Conservation (phyloP, 2,797 vertebrate species). For the Coregonus ussuriensis region DNA sequence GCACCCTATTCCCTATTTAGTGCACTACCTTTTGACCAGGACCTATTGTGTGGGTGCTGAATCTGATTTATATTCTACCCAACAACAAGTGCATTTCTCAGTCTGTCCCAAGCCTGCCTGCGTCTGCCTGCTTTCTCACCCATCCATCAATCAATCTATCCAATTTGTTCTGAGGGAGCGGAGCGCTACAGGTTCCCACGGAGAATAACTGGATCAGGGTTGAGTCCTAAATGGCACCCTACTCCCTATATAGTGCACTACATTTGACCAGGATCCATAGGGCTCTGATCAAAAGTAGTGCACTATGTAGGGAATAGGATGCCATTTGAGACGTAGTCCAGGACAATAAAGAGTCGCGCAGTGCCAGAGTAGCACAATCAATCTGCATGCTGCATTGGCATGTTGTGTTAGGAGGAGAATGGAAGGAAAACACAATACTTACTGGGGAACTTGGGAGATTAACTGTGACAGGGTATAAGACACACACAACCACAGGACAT, state of each 20-base stretch:
- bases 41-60: slow-evolving; percentile 2
- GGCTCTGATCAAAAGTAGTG: not conserved
- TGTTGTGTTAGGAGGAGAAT: slow-evolving; percentile 41
- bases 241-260: no score
- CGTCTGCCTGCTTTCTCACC: slow-evolving; percentile 48
- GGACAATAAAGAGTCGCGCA: slow-evolving; percentile 8
- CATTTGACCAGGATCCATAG: no score
- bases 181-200: no score
- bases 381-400: slow-evolving; percentile 45
- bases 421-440: slow-evolving; percentile 26
- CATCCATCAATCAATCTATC: slow-evolving; percentile 59
- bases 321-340: not conserved
- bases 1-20: no score
- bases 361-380: slow-evolving; percentile 43
- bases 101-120: slow-evolving; percentile 47
- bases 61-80: slow-evolving; percentile 60
- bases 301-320: not conserved
- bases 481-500: not conserved
- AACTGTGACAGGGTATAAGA: not conserved
- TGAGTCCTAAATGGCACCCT: no score
- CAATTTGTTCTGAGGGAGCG: not conserved
- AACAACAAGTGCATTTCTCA: slow-evolving; percentile 38
- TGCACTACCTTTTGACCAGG: no score
- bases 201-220: no score
- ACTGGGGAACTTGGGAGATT: not conserved